Conservation (phyloP, 1,140 invertebrate species). For the Batillaria attramentaria region DNA sequence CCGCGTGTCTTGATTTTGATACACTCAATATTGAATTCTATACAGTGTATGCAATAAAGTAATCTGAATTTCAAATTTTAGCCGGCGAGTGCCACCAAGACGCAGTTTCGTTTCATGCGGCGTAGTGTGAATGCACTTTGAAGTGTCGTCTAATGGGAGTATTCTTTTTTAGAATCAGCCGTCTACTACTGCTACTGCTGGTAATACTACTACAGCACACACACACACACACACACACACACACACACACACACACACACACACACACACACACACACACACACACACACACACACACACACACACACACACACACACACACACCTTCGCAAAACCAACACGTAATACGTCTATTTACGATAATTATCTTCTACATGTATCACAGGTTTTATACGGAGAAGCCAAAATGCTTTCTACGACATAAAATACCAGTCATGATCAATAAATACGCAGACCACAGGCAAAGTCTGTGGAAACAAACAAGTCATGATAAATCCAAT, state of each 20-base stretch:
- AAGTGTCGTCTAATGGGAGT: not conserved
- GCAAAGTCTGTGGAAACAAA: too few species aligned
- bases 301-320: slow-evolving; percentile 12
- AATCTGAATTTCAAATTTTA: not conserved
- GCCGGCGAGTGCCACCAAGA: not conserved
- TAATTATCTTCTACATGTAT: too few species aligned
- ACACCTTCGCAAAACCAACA: slow-evolving; percentile 4
- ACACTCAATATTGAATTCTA: not conserved
- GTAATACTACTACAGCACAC: not conserved
- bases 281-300: slow-evolving; percentile 13
- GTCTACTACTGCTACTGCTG: not conserved
- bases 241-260: slow-evolving; percentile 7
- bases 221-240: not conserved
- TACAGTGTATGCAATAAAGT: not conserved
- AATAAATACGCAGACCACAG: too few species aligned
- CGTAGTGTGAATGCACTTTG: not conserved
- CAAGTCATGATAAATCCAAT: too few species aligned
- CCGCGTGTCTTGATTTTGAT: not conserved
- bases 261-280: not conserved
- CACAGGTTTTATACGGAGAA: too few species aligned
- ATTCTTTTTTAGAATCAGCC: not conserved
- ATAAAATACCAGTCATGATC: too few species aligned
- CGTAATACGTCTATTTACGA: too few species aligned
- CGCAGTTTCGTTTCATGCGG: not conserved
- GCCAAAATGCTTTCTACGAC: too few species aligned